Evolutionary conservation across 1,140 invertebrate genomes (phyloP), one percentile per base, ranked within the genome.

Genomic region (Pentalonia nigronervosa): DNA sequence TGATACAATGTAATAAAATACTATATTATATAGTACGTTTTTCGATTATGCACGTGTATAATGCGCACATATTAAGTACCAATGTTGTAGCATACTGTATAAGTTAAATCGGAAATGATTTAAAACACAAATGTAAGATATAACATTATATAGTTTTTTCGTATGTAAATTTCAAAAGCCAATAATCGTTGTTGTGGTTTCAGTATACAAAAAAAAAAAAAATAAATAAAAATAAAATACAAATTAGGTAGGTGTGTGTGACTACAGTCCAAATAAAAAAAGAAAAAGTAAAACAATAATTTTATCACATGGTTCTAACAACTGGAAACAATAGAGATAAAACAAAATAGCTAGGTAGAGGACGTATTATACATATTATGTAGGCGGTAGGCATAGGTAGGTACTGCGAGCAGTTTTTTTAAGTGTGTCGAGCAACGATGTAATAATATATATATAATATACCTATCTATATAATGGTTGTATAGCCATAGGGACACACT

Each of bases 321-420:
- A 76, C 60, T 76, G 60, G n/a, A 76, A 76, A 76, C 60, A 76
- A 76, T 76, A 76, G 60, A 76, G 60, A 76, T 76, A 76, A 76
- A 76, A 76, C 60, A 76, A 76, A 76, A n/a, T 76, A n/a, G 30
- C 14, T 76, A 76, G 60, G 60, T 76, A n/a, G 60, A 76, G 60
- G 60, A 76, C 60, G 30, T 67, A n/a, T 76, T n/a, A 53, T 76
- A 60, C 41, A 60, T 60, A 76, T 76, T n/a, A 76, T 76, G 60
- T 76, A 76, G 60, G 60, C 60, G n/a, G 60, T 67, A n/a, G 60
- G 60, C 30, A n/a, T 76, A n/a, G n/a, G n/a, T 41, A 41, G 41
- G 41, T 76, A 76, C 60, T 76, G 11, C 0, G 25, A 67, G 60
- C n/a, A 30, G 60, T 76, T 76, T 17, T 17, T 76, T 76, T 76